Evolutionary conservation across 2,888 invertebrate genomes (phyloP).

Genomic region (Nephrotoma guestfalica): DNA sequence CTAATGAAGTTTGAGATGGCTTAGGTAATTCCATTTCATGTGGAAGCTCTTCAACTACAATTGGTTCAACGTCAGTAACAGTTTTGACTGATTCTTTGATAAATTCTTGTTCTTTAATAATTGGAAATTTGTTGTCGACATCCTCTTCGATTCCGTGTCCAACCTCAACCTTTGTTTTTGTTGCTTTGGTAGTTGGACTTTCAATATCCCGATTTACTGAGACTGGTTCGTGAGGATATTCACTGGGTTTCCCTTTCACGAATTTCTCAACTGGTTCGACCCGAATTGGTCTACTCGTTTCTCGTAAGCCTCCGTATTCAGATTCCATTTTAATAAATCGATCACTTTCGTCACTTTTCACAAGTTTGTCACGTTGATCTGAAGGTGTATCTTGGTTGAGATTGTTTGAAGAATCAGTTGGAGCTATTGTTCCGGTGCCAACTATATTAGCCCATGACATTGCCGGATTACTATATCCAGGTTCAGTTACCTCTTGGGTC

Average conservation of each 20-base stretch:
- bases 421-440: not conserved
- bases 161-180: conserved; percentile 60
- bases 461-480: not conserved
- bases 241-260: not conserved
- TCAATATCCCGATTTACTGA: not conserved
- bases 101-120: not conserved
- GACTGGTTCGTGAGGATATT: not conserved
- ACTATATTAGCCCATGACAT: not conserved
- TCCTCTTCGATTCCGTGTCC: conserved; percentile 72
- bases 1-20: not conserved
- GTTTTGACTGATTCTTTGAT: no score
- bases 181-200: not conserved
- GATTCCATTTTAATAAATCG: not conserved
- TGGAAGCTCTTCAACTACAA: not conserved
- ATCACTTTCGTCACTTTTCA: not conserved
- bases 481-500: not conserved
- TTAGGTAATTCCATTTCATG: not conserved
- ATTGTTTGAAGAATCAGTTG: not conserved
- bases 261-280: not conserved
- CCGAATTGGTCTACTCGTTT: not conserved
- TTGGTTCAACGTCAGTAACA: not conserved
- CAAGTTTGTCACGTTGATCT: not conserved
- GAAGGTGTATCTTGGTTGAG: not conserved
- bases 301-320: not conserved
- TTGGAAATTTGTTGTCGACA: conserved; percentile 39